phyloP scores from a whole-genome alignment of 2,113 vertebrate species.

The Clarias gariepinus region DNA sequence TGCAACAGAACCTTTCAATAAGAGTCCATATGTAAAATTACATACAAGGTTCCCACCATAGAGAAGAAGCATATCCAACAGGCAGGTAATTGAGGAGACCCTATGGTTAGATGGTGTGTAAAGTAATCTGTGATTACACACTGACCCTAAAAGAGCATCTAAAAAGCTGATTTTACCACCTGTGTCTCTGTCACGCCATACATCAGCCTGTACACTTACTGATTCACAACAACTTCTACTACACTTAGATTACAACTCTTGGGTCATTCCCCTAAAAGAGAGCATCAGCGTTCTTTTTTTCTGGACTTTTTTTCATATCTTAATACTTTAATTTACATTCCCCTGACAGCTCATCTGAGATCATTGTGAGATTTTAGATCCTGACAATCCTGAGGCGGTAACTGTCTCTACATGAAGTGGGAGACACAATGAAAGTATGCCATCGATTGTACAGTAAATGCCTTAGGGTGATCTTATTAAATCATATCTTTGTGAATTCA shows the following conservation, averaged over 20 bases:
- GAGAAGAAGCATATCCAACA: not conserved
- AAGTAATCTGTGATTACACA: not conserved
- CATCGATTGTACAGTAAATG: constrained; percentile 10
- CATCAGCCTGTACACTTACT: not conserved
- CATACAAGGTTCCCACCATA: not conserved
- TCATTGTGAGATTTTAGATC: constrained; percentile 8
- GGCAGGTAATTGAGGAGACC: not conserved
- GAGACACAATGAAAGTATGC: constrained; percentile 21
- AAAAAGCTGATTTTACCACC: not conserved
- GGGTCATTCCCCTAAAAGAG: not conserved
- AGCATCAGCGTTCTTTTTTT: not conserved
- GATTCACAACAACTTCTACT: not conserved
- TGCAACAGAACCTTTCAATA: too few relatives aligned
- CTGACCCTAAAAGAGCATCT: constrained; percentile 5
- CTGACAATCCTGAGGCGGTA: constrained; percentile 10
- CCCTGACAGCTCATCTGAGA: not conserved
- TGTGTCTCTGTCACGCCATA: not conserved
- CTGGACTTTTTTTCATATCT: not conserved
- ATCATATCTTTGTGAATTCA: constrained; percentile 21
- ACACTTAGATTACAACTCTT: not conserved
- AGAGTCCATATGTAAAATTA: too few relatives aligned
- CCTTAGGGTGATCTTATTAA: constrained; percentile 17
- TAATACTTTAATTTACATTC: not conserved
- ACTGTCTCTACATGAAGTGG: constrained; percentile 13
- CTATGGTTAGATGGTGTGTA: not conserved